Base-by-base conservation (phyloP, 1,140 invertebrate species). In the Ceratitis capitata region DNA sequence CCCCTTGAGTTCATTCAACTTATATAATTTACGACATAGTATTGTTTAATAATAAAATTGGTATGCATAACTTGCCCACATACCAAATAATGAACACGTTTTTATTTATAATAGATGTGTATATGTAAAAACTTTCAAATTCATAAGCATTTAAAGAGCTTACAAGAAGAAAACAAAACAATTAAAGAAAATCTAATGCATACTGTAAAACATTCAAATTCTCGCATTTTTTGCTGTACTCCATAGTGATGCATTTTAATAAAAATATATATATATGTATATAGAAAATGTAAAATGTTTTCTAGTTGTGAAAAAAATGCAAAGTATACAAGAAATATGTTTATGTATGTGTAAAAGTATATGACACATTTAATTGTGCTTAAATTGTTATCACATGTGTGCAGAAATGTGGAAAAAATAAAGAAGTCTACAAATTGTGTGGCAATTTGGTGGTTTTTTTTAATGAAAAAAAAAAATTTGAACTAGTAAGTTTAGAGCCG, bases 201-300 rank as follows among this genome's bases (percentile, higher is more conserved):
- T 39, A 39, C n/a, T 32, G 0, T 74, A 42, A 78, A 42, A 47
- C 69, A 78, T 78, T 23, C 39, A 45, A 78, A n/a, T 16, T 78
- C 23, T 69, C 61, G 61, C 32, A 69, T 78, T 78, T 78, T 78
- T 78, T 78, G 35, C 39, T 78, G 69, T 78, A 78, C 69, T 78
- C 45, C 26, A 23, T 47, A 78, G 35, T 78, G 39, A 78, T 78
- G 69, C 69, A 78, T 78, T 78, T 45, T 78, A 78, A 32, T 45
- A 7, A 35, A n/a, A 78, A n/a, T n/a, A n/a, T n/a, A n/a, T n/a
- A n/a, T n/a, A n/a, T n/a, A n/a, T n/a, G n/a, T n/a, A n/a, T n/a
- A n/a, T n/a, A n/a, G n/a, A n/a, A n/a, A n/a, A n/a, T n/a, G n/a
- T 78, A 45, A 42, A 78, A 78, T n/a, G 35, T 78, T 45, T 78